Evolutionary conservation across 92 coral and sea anemone genomes (phyloP).

Genomic region (Bergia sp.): DNA sequence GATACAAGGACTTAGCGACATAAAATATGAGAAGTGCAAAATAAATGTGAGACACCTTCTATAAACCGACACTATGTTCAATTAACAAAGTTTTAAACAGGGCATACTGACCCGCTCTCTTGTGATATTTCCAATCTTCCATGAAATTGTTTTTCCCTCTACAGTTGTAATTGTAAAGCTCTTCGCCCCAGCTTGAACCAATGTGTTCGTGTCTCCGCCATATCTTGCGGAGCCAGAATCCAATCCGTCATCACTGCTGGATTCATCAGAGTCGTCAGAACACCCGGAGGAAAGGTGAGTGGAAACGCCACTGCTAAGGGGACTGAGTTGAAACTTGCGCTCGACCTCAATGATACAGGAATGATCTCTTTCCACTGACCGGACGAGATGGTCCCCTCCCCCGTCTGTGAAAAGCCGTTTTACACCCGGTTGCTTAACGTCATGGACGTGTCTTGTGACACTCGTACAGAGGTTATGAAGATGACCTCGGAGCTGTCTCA

Average conservation of each 20-base stretch:
- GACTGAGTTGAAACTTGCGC: not conserved
- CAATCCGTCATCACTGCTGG: slow-evolving; percentile 38
- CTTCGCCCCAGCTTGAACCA: not conserved
- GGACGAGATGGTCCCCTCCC: slow-evolving; percentile 61
- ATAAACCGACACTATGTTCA: too few relatives aligned
- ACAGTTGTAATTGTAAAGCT: slow-evolving; percentile 32
- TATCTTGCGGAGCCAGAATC: not conserved
- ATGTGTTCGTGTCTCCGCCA: not conserved
- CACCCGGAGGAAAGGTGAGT: too few relatives aligned
- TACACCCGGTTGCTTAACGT: slow-evolving; percentile 71
- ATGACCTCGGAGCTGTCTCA: not conserved
- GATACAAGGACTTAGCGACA: too few relatives aligned
- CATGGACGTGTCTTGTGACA: slow-evolving; percentile 23
- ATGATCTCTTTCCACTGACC: slow-evolving; percentile 67
- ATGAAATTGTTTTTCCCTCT: slow-evolving; percentile 66
- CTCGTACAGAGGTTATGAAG: slow-evolving; percentile 37
- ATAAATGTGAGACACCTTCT: too few relatives aligned
- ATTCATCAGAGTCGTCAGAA: slow-evolving; percentile 9
- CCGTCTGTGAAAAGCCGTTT: slow-evolving; percentile 54
- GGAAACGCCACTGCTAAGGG: not conserved
- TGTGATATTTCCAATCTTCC: slow-evolving; percentile 78
- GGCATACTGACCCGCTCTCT: slow-evolving; percentile 60
- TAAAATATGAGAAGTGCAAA: too few relatives aligned
- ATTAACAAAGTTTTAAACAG: too few relatives aligned
- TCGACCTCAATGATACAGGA: slow-evolving; percentile 61